Evolutionary conservation across 2,888 invertebrate species (phyloP).

Genomic region (Nephrocerus scutellatus): DNA sequence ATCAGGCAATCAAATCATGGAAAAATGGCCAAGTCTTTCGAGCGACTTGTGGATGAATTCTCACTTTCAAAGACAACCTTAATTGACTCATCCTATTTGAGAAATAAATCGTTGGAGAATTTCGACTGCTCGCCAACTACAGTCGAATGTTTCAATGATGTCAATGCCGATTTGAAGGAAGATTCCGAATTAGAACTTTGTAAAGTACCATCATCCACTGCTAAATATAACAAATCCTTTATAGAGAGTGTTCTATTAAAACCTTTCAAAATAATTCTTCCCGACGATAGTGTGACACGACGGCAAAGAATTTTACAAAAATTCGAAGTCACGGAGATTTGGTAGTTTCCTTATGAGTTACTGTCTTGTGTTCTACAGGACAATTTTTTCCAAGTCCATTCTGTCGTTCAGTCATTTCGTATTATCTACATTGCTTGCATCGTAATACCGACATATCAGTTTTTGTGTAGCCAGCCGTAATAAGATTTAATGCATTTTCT

Average conservation of each 20-base stretch:
- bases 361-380: too few species aligned
- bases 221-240: slow-evolving; percentile 41
- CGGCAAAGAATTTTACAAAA: slow-evolving; percentile 41
- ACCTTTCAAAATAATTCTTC: slow-evolving; percentile 43
- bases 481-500: too few species aligned
- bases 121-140: slow-evolving; percentile 41
- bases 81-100: slow-evolving; percentile 42
- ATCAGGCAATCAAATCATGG: slow-evolving; percentile 44
- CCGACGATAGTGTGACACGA: slow-evolving; percentile 38
- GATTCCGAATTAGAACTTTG: slow-evolving; percentile 55
- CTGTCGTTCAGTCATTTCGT: too few species aligned
- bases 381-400: too few species aligned
- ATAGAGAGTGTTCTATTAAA: slow-evolving; percentile 39
- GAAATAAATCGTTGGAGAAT: slow-evolving; percentile 45
- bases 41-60: slow-evolving; percentile 46
- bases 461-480: too few species aligned
- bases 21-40: slow-evolving; percentile 56
- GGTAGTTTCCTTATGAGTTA: too few species aligned
- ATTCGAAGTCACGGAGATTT: slow-evolving; percentile 44
- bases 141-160: not conserved
- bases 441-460: too few species aligned
- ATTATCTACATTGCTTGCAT: too few species aligned
- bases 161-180: slow-evolving; percentile 25
- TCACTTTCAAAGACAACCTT: slow-evolving; percentile 42
- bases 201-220: slow-evolving; percentile 42